Evolutionary conservation across 2,888 invertebrate genomes (phyloP), one percentile per base, ranked within the genome.

Genomic region (Strigamia maritima): DNA sequence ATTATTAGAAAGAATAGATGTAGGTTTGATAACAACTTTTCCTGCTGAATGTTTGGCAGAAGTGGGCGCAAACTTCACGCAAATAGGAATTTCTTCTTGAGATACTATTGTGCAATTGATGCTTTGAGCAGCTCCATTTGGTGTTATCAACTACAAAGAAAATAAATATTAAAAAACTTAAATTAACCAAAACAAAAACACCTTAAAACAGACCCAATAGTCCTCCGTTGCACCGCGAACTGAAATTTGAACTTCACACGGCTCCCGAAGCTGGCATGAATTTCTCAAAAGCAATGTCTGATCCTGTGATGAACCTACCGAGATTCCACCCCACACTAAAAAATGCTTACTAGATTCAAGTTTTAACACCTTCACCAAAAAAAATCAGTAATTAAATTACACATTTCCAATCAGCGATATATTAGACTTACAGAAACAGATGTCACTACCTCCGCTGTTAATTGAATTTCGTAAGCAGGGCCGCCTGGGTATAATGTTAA

Each of bases 401-500:
- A 75, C 10, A 75, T 3, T 22, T 19, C 35, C 40, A n/a, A 1
- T 76, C 8, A 38, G 16, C 4, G 8, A 28, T 44, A 40, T 44
- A 38, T 16, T 31, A 75, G 40, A 16, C 40, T 40, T 77, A 49
- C 40, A 40, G 24, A 49, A 1, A 16, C 26, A 24, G 24, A 19
- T 49, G 77, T 12, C 24, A 24, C 6, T 0, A 14, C 54, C 28
- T 49, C 77, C 0, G 77, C 49, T 3, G 49, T 19, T 24, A 77
- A 40, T 44, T 77, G 49, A n/a, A 77, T 40, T 77, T 77, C 77
- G 26, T 77, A 77, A 7, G 44, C 12, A 6, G 54, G 54, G 0
- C 77, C 77, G 22, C 77, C 77, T 24, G 77, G 77, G 49, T 24
- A 77, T 44, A 77, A 2, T 14, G 40, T 77, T 28, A 77, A 26